Conservation (phyloP, 2,888 invertebrate genomes). For the Ferrisia virgata region DNA sequence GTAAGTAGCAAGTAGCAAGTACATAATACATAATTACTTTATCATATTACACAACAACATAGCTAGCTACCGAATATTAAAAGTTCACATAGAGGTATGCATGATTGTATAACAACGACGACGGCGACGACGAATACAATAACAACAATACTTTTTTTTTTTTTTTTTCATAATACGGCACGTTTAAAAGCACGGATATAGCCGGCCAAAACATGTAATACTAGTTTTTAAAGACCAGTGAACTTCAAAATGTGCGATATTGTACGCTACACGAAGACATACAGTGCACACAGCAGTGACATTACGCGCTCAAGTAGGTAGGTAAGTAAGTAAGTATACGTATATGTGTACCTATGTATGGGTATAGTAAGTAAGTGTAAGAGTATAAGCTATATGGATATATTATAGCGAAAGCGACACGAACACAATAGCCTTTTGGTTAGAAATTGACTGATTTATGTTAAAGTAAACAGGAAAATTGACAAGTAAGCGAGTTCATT, state of each 20-base stretch:
- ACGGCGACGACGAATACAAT: too few relatives aligned
- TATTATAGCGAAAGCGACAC: not conserved
- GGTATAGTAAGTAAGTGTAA: too few relatives aligned
- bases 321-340: not conserved
- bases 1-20: too few relatives aligned
- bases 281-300: too few relatives aligned
- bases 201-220: not conserved
- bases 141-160: too few relatives aligned
- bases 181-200: not conserved
- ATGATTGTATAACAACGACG: not conserved
- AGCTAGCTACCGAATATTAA: not conserved
- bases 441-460: constrained; percentile 13
- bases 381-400: too few relatives aligned
- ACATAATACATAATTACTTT: too few relatives aligned
- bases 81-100: not conserved
- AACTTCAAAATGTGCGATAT: not conserved
- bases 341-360: too few relatives aligned
- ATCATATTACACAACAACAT: not conserved
- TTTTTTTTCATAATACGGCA: not conserved
- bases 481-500: constrained; percentile 26
- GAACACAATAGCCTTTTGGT: not conserved
- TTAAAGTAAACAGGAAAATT: constrained; percentile 6
- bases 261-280: too few relatives aligned
- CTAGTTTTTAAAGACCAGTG: not conserved
- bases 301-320: not conserved